Base-by-base conservation (phyloP, 2,888 invertebrate species). In the Theretra japonica region DNA sequence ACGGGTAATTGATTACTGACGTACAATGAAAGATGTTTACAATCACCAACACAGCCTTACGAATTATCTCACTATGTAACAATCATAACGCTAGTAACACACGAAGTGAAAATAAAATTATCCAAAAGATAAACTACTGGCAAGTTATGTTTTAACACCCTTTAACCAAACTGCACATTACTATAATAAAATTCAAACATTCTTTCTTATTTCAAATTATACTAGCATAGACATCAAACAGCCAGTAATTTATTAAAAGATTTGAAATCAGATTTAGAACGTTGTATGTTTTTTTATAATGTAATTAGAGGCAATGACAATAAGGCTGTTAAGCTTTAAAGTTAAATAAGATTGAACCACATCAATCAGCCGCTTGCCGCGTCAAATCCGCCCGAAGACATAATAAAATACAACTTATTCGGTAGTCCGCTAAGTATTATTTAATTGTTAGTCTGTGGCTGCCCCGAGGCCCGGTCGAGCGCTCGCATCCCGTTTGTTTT, bases 371-470 rank as follows among this genome's bases (percentile, higher is more conserved):
- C 81, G 81, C 84, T 84, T 85, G 85, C 84, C 86, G 92, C 89
- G 90, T 90, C 86, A 90, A 91, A 92, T 85, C 78, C 86, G 92
- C 94, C 93, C 80, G 86, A 83, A 89, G 93, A 87, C 87, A 90
- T 89, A 86, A 88, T 90, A 90, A 91, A 88, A 90, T 85, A 88
- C 83, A 88, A 88, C 84, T 90, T 91, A 90, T 92, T 88, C 94
- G 88, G 94, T 93, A 94, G 94, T 90, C 86, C 79, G 78, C 85
- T 92, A 92, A 94, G 91, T 88, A 89, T 91, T 90, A 93, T 93
- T 93, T 94, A 93, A 94, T 94, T 93, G 90, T 91, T 89, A 86
- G 90, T 88, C 84, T 87, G 89, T 85, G 84, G 84, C 77, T 80
- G 82, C 92, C 92, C 88, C 77, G 83, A 79, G 90, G 91, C 88